Evolutionary conservation across 2,797 vertebrate species (phyloP), one percentile per base, ranked within the genome.

Genomic region (Pempheris klunzingeri): DNA sequence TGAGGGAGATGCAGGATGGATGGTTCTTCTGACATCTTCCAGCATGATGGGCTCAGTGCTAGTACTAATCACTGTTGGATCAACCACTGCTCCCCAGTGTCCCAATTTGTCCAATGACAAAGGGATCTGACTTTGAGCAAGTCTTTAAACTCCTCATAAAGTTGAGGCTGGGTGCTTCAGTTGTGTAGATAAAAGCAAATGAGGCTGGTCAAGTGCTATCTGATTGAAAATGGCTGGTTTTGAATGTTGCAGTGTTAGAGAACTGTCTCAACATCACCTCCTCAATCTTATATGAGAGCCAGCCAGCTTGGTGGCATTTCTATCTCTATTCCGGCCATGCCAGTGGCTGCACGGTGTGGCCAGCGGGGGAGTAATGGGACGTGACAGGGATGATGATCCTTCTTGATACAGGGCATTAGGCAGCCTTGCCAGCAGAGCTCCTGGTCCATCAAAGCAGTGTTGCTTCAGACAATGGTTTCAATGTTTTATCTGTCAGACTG

Each of bases 371-470:
- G 87, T 91, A 92, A 93, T 92, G 88, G 87, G 81, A 91, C 85
- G 87, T 91, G 91, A 91, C 90, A 80, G 78, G 88, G 89, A 90
- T 88, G 89, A 91, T 88, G 86, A 91, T 90, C 80, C 78, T 77
- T 84, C 85, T 66, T 78, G 88, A 90, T 87, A 74, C 80, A 88
- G 88, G 87, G 90, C 89, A 90, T 92, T 92, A 89, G 83, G 90
- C 82, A 77, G 83, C 73, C 77, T 32, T 47, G 81, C 81, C 86
- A 62, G 78, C 43, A 4, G 71, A 84, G 83, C 86, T 86, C 59
- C 80, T 68, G 78, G 78, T 81, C 85, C 86, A 81, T 90, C 86
- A 87, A 70, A 83, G 72, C 55, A 83, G 62, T 52, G 74, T 81
- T 61, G 84, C 85, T 74, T 55, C 78, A 81, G 82, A 92, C 89